phyloP scores from a whole-genome alignment of 2,888 invertebrate species.

The Drosophila rellima region DNA sequence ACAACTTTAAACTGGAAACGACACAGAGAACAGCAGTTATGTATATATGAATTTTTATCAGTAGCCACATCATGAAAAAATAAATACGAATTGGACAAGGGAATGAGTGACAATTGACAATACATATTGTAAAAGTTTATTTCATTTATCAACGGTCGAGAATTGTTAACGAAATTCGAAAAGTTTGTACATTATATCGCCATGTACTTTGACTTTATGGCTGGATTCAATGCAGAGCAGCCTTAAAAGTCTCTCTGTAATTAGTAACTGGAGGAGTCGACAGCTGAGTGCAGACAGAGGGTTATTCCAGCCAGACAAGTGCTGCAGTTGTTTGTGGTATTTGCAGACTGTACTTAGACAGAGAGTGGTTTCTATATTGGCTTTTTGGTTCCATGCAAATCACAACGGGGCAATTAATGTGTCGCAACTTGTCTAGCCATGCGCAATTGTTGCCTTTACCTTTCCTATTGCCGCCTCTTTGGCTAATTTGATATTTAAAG shows the following conservation, averaged over 20 bases:
- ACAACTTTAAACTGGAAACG: conserved; percentile 26
- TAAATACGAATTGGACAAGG: conserved; percentile 16
- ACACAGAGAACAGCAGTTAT: conserved; percentile 31
- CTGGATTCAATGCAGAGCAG: conserved; percentile 20
- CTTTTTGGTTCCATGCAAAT: conserved; percentile 58
- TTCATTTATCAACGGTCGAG: conserved; percentile 64
- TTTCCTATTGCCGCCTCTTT: conserved; percentile 14
- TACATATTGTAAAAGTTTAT: conserved; percentile 69
- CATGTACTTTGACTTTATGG: conserved; percentile 20
- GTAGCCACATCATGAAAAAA: conserved; percentile 19
- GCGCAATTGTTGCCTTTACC: conserved; percentile 35
- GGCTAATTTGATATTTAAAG: conserved; percentile 73
- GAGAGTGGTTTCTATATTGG: conserved; percentile 18
- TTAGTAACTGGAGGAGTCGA: conserved; percentile 31
- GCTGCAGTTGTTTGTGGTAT: conserved; percentile 59
- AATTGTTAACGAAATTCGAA: conserved; percentile 27
- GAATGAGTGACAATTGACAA: conserved; percentile 57
- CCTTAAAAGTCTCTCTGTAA: conserved; percentile 41
- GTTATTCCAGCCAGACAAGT: conserved; percentile 42
- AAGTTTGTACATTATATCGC: conserved; percentile 21
- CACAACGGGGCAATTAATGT: conserved; percentile 73
- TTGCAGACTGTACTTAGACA: conserved; percentile 17
- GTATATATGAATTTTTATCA: conserved; percentile 66
- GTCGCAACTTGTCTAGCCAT: conserved; percentile 70
- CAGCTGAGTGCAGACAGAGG: conserved; percentile 7